phyloP scores from a whole-genome alignment of 2,888 invertebrate genomes.

The Brachyopa scutellaris region DNA sequence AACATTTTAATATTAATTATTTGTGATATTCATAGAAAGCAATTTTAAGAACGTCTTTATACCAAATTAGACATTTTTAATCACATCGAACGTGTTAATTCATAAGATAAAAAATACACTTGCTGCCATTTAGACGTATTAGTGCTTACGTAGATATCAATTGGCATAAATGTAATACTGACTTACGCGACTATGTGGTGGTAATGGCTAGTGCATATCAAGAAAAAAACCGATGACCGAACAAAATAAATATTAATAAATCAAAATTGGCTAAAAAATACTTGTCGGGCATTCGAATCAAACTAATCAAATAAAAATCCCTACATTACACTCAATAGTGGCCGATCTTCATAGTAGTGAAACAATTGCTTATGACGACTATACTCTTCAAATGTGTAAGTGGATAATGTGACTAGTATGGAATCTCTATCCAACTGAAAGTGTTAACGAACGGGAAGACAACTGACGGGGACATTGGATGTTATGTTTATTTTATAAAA shows the following conservation, averaged over 20 bases:
- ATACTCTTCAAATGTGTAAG: conserved; percentile 48
- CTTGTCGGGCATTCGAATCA: conserved; percentile 43
- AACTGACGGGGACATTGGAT: background rate
- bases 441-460: conserved; percentile 43
- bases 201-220: conserved; percentile 34
- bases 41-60: background rate
- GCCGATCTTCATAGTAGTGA: conserved; percentile 35
- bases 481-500: conserved; percentile 41
- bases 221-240: conserved; percentile 31
- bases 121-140: conserved; percentile 41
- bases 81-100: conserved; percentile 5
- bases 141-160: conserved; percentile 69
- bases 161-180: conserved; percentile 32
- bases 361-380: conserved; percentile 28
- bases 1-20: background rate
- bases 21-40: background rate
- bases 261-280: conserved; percentile 26
- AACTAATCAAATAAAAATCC: conserved; percentile 48
- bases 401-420: conserved; percentile 47
- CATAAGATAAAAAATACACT: conserved; percentile 48
- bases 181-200: conserved; percentile 29
- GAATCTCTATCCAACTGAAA: conserved; percentile 53
- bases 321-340: conserved; percentile 21
- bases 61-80: background rate
- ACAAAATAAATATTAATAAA: conserved; percentile 54